phyloP scores from a whole-genome alignment of 1,140 invertebrate genomes.

The Drosophila setifemur region DNA sequence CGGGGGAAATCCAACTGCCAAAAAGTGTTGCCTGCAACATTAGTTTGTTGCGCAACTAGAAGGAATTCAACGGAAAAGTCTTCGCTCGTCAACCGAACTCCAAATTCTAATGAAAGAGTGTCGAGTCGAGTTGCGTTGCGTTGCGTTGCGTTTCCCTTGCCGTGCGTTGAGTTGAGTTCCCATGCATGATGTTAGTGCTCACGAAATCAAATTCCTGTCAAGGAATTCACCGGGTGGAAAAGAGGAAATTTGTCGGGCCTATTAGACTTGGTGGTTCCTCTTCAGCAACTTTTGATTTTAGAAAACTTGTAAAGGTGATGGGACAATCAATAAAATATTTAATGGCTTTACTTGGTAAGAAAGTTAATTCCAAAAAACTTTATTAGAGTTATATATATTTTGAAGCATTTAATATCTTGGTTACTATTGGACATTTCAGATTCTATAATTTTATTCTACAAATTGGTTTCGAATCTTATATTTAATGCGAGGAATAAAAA shows the following conservation, averaged over 20 bases:
- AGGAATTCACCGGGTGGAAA: background rate
- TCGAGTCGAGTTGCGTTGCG: conserved; percentile 3
- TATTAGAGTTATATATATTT: no score
- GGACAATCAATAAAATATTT: no score
- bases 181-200: conserved; percentile 14
- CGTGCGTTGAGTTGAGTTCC: conserved; percentile 8
- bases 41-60: conserved; percentile 55
- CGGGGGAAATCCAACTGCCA: conserved; percentile 12
- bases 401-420: no score
- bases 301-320: no score
- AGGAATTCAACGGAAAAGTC: conserved; percentile 4
- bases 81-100: conserved; percentile 26
- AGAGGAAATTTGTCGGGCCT: background rate
- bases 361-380: no score
- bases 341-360: no score
- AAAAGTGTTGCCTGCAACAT: conserved; percentile 64
- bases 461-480: no score
- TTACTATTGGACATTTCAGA: no score
- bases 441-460: no score
- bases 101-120: conserved; percentile 36
- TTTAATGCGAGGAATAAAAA: no score
- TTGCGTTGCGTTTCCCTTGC: conserved; percentile 12
- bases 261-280: background rate
- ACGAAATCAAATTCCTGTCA: conserved; percentile 32
- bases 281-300: background rate